A percentile compares a stretch with the other conserved stretches of the same genome.
phyloP scores from a whole-genome alignment of 1,140 invertebrate species.

The Drosophila pseudoobscura region DNA sequence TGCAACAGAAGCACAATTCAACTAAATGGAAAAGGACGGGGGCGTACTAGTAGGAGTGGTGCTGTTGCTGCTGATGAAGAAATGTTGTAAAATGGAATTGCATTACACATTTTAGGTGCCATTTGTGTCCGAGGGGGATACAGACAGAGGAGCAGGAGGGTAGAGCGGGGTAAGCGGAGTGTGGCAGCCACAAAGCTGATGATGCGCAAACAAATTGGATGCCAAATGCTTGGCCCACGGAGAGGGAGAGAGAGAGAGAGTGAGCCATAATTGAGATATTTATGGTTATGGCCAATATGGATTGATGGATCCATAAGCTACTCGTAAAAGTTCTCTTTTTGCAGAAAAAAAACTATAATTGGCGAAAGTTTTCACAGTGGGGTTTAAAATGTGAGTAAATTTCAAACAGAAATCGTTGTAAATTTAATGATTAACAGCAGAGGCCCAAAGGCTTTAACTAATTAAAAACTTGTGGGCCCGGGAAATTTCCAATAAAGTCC shows the following conservation, averaged over 20 bases:
- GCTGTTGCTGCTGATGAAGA: conserved; percentile 32
- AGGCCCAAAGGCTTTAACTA: no score
- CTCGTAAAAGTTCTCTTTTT: no score
- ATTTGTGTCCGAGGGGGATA: conserved; percentile 24
- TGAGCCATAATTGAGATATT: conserved; percentile 29
- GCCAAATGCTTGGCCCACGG: conserved; percentile 33
- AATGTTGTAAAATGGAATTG: conserved; percentile 65
- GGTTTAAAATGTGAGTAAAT: background rate
- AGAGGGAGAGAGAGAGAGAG: background rate
- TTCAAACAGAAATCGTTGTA: background rate
- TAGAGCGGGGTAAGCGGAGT: background rate
- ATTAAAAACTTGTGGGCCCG: conserved; percentile 1
- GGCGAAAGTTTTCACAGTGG: conserved; percentile 19
- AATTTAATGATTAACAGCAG: conserved; percentile 6
- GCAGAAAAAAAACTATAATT: conserved; percentile 12
- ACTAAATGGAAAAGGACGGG: conserved; percentile 8
- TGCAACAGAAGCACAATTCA: conserved; percentile 19
- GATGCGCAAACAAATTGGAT: conserved; percentile 62
- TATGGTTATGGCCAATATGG: conserved; percentile 41
- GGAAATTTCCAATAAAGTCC: conserved; percentile 14
- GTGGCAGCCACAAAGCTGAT: conserved; percentile 32
- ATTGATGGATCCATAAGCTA: background rate
- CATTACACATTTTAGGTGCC: conserved; percentile 64
- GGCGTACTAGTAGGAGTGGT: background rate
- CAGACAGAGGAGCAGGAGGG: no score